phyloP scores from a whole-genome alignment of 2,888 invertebrate species.

The Myathropa florea region DNA sequence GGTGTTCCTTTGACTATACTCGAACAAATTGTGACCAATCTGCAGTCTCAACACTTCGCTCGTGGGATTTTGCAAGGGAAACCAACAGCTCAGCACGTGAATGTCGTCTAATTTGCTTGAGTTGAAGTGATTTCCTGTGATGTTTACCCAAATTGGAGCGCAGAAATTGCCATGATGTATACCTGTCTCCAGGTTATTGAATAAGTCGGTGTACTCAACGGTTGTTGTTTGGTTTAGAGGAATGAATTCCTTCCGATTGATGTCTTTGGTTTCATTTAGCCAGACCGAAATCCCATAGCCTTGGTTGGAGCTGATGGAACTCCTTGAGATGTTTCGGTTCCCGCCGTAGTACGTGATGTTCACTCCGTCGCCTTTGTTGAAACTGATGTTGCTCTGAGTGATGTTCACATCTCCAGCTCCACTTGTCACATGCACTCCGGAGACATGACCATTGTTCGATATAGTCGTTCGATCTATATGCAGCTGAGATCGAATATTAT shows the following conservation, averaged over 20 bases:
- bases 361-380: conserved; percentile 96
- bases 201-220: conserved; percentile 92
- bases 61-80: conserved; percentile 73
- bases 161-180: conserved; percentile 97
- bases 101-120: conserved; percentile 89
- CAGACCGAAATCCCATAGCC: conserved; percentile 95
- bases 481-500: conserved; percentile 94
- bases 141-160: conserved; percentile 90
- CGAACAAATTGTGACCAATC: conserved; percentile 93
- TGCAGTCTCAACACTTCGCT: conserved; percentile 82
- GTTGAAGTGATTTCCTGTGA: conserved; percentile 95
- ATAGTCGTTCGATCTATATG: conserved; percentile 91
- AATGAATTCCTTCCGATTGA: conserved; percentile 85
- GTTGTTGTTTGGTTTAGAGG: conserved; percentile 92
- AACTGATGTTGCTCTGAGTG: conserved; percentile 92
- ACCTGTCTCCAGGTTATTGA: conserved; percentile 93
- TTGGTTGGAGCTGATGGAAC: conserved; percentile 91
- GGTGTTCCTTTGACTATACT: conserved; percentile 87
- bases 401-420: conserved; percentile 97
- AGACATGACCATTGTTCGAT: conserved; percentile 93
- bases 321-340: conserved; percentile 93
- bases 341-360: conserved; percentile 98
- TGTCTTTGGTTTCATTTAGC: conserved; percentile 90
- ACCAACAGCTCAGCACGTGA: conserved; percentile 92
- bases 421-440: conserved; percentile 93